These are phyloP conservation scores for Naso thynnoides DNA, from an alignment of 2,797 vertebrate genomes.

Conservation along the genomic window DNA sequence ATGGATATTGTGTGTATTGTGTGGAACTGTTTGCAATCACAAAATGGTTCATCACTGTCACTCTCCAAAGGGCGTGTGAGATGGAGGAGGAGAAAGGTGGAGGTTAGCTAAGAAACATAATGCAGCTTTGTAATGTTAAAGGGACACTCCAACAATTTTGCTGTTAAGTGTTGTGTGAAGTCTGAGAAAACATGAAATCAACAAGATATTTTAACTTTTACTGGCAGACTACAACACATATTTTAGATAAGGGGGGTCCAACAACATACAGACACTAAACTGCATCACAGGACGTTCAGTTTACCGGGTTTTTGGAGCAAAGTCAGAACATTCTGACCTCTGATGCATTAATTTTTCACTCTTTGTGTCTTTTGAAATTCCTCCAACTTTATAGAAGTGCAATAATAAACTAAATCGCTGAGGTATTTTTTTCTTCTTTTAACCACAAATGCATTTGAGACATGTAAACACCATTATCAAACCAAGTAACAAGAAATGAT, in stretches of 20 bases:
- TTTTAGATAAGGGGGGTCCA: neutral
- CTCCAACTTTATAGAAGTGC: neutral
- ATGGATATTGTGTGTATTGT: conserved; percentile 66
- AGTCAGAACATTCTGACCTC: neutral
- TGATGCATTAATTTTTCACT: neutral
- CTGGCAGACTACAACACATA: neutral
- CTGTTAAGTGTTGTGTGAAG: neutral
- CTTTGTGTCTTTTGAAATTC: neutral
- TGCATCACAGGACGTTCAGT: conserved; percentile 1
- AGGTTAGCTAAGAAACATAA: conserved; percentile 7
- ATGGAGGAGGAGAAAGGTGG: conserved; percentile 31
- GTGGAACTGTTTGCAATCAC: conserved; percentile 63
- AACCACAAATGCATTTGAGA: conserved; percentile 6
- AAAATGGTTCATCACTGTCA: conserved; percentile 59
- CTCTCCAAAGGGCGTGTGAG: conserved; percentile 22
- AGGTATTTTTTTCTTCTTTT: neutral
- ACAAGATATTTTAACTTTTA: neutral
- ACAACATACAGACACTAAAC: neutral
- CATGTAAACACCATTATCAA: conserved; percentile 5
- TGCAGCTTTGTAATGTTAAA: conserved; percentile 18
- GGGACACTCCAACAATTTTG: neutral
- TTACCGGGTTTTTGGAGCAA: neutral
- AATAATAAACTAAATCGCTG: neutral
- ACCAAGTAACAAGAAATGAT: neutral
- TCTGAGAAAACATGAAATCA: conserved; percentile 3